phyloP scores from a whole-genome alignment of 1,140 invertebrate species.

The honey bee (Apis mellifera) region Amel_HAv3.1 CM009936.2:10378001-10378500 shows the following conservation, averaged over 20 bases:
- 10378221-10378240: neutral
- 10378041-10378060: no score
- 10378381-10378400: slow-evolving; percentile 2
- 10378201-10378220: slow-evolving; percentile 10
- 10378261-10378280: neutral
- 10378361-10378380: neutral
- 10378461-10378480: slow-evolving; percentile 18
- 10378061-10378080: no score
- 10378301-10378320: neutral
- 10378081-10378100: no score
- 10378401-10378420: slow-evolving; percentile 39
- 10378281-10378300: neutral
- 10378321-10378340: neutral
- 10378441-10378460: slow-evolving; percentile 48
- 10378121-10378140: no score
- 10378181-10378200: neutral
- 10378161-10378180: neutral
- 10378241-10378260: neutral
- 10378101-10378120: no score
- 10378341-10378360: slow-evolving; percentile 9
- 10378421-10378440: slow-evolving; percentile 48
- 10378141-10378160: neutral
- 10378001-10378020: no score
- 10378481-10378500: neutral
- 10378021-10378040: no score